Evolutionary conservation across 2,113 vertebrate species (phyloP), one percentile per base, ranked within the genome.

Genomic region (Ptyas mucosa): DNA sequence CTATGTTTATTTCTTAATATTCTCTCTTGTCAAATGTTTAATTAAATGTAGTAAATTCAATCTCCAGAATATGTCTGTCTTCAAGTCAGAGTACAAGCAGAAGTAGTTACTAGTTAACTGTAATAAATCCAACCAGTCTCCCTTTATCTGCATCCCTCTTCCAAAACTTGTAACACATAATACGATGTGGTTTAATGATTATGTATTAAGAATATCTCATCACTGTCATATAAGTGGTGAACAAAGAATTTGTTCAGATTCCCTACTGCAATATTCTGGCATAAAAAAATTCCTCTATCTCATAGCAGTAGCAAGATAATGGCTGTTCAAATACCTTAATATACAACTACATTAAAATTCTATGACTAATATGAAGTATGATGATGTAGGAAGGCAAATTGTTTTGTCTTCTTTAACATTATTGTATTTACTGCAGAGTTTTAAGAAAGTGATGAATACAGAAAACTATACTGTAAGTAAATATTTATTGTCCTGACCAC

Each of bases 301-400:
- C 55, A 81, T 4, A 92, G 26, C n/a, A n/a, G 39, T 34, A 57
- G 39, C 57, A 85, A 85, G 61, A 51, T 58, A 34, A 89, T 57
- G 7, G 23, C 49, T 57, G 20, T 85, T 89, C 57, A 52, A 69
- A 92, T 85, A 14, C 20, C 57, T 5, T 75, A 89, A 43, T 57
- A 88, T 94, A 92, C 89, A 96, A 96, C 88, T 94, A 91, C 95
- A 94, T 90, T 69, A 89, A 89, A 91, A 94, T 90, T 93, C 15
- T 94, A 92, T 87, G 94, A 90, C 93, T 39, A 0, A 85, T 29
- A 91, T 1, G 87, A 96, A 93, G 95, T 91, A 95, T 24, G 90
- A 81, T 96, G 54, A 93, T 86, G 94, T 94, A 43, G 11, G 92
- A 39, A 81, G 55, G 75, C 21, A 89, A 93, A 0, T 24, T 87